Evolutionary conservation across 2,797 vertebrate species (phyloP), one percentile per base, ranked within the genome.

Genomic region (Lepus oiostolus): DNA sequence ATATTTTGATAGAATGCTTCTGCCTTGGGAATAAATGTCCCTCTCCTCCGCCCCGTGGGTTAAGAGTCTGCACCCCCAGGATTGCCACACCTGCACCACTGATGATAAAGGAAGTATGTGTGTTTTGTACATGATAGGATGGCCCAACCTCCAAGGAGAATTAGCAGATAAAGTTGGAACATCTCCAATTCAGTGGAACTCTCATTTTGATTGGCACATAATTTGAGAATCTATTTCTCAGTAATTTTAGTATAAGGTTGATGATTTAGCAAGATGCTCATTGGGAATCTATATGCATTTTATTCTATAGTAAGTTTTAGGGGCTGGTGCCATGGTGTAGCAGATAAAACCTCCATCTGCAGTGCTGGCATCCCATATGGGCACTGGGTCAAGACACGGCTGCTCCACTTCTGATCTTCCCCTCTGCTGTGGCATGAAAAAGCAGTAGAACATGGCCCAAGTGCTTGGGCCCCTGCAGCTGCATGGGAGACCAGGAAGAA

Each of bases 141-240:
- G 58, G n/a, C 12, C 38, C n/a, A 60, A 2, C 38, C 8, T 42
- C 38, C 50, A 38, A 0, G 68, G 30, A 32, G 13, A 62, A 85
- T 68, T 62, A 62, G 50, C 35, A 91, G 50, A 67, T 50, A 77
- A 52, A 35, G 50, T 75, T 60, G 17, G 28, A 1, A 30, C 50
- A 24, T 86, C 68, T 47, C 30, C 62, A 38, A 68, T 86, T 81
- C n/a, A 81, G 47, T 26, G 67, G 9, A 75, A 42, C 38, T 42
- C 38, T 42, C 4, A 5, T 42, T 42, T 42, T 42, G 4, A 21
- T 71, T 82, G 70, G 83, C 62, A 75, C 38, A 38, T 68, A 38
- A 32, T 28, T 90, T 80, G 32, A 75, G 68, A 87, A 82, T 52
- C 26, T 81, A n/a, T 82, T 60, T 81, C 80, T 42, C 50, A 89